Conservation (phyloP, 2,113 vertebrate genomes). For the Machaerirhynchus nigripectus region DNA sequence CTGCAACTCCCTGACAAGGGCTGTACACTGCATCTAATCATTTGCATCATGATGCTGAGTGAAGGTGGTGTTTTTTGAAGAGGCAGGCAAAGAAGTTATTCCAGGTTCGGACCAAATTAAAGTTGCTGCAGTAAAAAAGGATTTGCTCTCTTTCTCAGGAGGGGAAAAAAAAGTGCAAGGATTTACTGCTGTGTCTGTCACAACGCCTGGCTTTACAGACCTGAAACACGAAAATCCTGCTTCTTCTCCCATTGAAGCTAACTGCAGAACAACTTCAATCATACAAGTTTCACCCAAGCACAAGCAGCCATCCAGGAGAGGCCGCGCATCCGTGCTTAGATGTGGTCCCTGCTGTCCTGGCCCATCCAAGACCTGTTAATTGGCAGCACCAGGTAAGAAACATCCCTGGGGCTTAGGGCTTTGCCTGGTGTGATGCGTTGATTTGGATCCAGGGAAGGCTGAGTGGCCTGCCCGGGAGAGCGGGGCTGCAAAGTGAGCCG, state of each 20-base stretch:
- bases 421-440: rapidly evolving
- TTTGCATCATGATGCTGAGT: slow-evolving; percentile 3
- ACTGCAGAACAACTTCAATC: neutral
- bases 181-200: neutral
- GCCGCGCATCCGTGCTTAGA: neutral
- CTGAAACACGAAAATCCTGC: neutral
- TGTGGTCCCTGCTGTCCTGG: neutral
- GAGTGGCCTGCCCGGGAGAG: neutral
- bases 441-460: neutral
- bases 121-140: neutral
- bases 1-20: neutral
- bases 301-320: neutral
- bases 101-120: neutral
- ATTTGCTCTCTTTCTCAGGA: neutral
- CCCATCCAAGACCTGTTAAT: neutral
- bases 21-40: neutral
- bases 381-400: neutral
- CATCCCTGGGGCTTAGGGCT: neutral
- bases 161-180: neutral
- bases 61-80: neutral
- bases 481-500: neutral
- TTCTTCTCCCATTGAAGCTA: neutral
- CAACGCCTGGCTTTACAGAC: neutral
- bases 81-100: neutral
- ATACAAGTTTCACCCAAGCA: neutral